Base-by-base conservation (phyloP, 2,797 vertebrate species). In the Cichlasoma orientale region DNA sequence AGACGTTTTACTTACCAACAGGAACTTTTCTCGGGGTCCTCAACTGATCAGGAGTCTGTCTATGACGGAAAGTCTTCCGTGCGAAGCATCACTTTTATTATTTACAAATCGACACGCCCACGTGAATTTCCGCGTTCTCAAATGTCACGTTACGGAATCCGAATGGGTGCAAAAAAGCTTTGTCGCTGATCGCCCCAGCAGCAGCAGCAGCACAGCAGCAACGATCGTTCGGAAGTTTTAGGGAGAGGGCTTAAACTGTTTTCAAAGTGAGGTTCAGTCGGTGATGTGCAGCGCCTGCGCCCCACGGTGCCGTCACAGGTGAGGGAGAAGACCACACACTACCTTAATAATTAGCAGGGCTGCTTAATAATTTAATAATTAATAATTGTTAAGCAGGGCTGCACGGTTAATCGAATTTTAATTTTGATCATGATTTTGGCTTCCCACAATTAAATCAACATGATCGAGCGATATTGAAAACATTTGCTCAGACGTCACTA, bases 91-190 rank as follows among this genome's bases (percentile, higher is more conserved):
- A 3, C 7, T 21, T 80, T 79, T 85, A 77, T 69, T 72, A 23
- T 72, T 78, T 25, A 74, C 59, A 61, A 4, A 7, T 29, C 0
- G 80, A 56, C 83, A 82, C 87, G 72, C 90, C 83, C 3, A 3
- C 23, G 41, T 3, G 36, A 12, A 10, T 75, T 86, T 91, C 81
- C 90, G 81, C 56, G n/a, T 78, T 79, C 21, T 72, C 74, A 2
- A 4, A 3, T 21, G 25, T 78, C 75, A 0, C 18, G 13, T 0
- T 76, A 88, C 66, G 78, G 89, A 74, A 82, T 80, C 78, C 56
- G 74, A 75, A 3, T 2, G 14, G 23, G n/a, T 1, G 47, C 63
- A 41, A 29, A 66, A 66, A 66, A 29, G 0, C 0, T 27, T 25
- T 16, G 38, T 47, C 61, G 3, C 3, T 13, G 4, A 50, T 3